Conservation (phyloP, 2,113 vertebrate genomes). For the Casuarius casuarius region DNA sequence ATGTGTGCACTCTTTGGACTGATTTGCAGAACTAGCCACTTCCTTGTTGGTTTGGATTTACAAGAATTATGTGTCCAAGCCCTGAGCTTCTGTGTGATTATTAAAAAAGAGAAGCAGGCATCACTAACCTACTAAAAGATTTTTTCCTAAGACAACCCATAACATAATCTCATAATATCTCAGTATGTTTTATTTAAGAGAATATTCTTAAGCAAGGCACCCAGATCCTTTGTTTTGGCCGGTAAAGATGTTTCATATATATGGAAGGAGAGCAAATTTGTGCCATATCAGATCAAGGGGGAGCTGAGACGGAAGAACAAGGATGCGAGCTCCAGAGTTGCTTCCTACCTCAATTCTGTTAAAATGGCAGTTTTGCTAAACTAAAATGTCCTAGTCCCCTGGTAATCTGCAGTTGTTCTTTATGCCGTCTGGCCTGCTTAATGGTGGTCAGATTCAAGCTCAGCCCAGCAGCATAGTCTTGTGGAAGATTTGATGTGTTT, state of each 20-base stretch:
- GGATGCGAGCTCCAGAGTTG: background rate
- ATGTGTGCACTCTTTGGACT: background rate
- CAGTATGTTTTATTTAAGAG: background rate
- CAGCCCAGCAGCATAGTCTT: background rate
- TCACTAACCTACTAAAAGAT: background rate
- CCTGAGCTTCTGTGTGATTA: background rate
- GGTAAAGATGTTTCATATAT: background rate
- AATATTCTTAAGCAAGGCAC: background rate
- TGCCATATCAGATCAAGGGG: background rate
- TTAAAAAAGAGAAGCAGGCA: background rate
- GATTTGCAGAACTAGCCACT: background rate
- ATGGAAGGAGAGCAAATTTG: background rate
- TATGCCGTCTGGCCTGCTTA: background rate
- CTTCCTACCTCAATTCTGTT: background rate
- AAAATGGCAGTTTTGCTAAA: background rate
- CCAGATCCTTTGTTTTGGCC: background rate
- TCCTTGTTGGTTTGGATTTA: conserved; percentile 5
- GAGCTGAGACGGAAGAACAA: background rate
- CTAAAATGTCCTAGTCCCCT: background rate
- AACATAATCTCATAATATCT: background rate
- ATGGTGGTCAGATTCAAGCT: background rate
- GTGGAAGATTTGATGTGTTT: background rate
- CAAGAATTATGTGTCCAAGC: background rate
- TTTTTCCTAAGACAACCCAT: background rate
- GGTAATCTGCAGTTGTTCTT: background rate